Percentiles rank a stretch among this genome's conserved stretches.
Conservation (phyloP, 2,888 invertebrate genomes). For the Papilio demoleus region DNA sequence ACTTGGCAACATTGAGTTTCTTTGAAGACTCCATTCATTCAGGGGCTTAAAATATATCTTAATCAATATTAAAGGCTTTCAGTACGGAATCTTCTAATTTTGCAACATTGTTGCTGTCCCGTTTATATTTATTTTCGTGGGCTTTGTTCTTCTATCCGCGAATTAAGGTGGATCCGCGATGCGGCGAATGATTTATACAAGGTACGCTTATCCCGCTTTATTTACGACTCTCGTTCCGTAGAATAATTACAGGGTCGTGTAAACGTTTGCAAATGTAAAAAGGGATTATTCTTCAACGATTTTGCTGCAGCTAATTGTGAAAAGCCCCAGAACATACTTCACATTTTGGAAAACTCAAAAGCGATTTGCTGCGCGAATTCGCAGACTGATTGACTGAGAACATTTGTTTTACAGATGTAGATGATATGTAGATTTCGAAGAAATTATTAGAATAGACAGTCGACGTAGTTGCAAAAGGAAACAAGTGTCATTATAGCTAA, state of each 20-base stretch:
- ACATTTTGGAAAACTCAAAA: constrained; percentile 11
- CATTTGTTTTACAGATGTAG: background rate
- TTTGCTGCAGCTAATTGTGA: constrained; percentile 64
- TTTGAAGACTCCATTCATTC: background rate
- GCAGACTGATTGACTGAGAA: background rate
- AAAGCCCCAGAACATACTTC: constrained; percentile 53
- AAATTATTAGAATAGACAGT: too few relatives aligned
- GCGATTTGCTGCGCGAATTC: constrained; percentile 3
- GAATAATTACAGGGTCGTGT: constrained; percentile 78
- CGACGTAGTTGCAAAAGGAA: too few relatives aligned
- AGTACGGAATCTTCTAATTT: constrained; percentile 48
- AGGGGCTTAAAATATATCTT: constrained; percentile 8
- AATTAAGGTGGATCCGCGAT: constrained; percentile 71
- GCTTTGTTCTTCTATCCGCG: constrained; percentile 81
- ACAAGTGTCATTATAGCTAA: too few relatives aligned
- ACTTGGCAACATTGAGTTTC: background rate
- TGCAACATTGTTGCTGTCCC: constrained; percentile 56
- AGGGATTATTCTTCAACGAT: constrained; percentile 73
- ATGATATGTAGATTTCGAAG: too few relatives aligned
- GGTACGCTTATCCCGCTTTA: constrained; percentile 79
- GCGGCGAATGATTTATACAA: constrained; percentile 80
- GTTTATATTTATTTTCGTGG: constrained; percentile 75
- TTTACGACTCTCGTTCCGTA: constrained; percentile 76
- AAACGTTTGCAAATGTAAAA: constrained; percentile 77
- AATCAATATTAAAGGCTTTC: constrained; percentile 28